Percentiles rank a stretch among this genome's conserved stretches.
Conservation (phyloP, 2,113 vertebrate species). For the Atractosteus spatula region DNA sequence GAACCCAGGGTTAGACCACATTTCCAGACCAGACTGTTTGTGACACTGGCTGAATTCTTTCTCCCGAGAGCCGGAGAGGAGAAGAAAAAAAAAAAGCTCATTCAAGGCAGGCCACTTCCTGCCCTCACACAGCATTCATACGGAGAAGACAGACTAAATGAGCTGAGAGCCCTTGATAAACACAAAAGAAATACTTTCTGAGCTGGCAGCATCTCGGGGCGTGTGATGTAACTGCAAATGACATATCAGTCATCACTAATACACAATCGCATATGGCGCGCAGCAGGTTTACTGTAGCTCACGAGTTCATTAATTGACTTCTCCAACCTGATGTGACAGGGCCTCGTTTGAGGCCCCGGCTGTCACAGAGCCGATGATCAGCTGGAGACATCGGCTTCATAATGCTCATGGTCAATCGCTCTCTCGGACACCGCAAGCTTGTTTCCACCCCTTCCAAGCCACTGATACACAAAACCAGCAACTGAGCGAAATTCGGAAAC, state of each 20-base stretch:
- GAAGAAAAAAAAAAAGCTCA: conserved; percentile 1
- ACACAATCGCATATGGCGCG: conserved; percentile 67
- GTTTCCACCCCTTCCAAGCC: conserved; percentile 30
- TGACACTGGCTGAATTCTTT: conserved; percentile 46
- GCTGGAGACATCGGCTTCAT: conserved; percentile 23
- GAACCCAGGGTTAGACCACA: conserved; percentile 51
- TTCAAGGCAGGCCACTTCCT: conserved; percentile 55
- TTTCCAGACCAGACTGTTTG: conserved; percentile 56
- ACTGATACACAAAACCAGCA: conserved; percentile 49
- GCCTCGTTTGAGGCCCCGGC: conserved; percentile 47
- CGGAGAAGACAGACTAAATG: conserved; percentile 28
- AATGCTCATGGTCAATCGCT: conserved; percentile 44
- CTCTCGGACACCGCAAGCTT: conserved; percentile 28
- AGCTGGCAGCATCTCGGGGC: conserved; percentile 50
- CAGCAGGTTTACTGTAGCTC: conserved; percentile 51
- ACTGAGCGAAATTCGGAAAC: conserved; percentile 47
- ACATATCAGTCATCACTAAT: conserved; percentile 60
- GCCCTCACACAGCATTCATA: conserved; percentile 35
- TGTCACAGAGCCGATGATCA: conserved; percentile 45
- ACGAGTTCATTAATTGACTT: conserved; percentile 59
- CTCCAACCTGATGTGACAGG: conserved; percentile 53
- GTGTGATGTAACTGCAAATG: conserved; percentile 62
- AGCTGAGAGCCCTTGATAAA: conserved; percentile 24
- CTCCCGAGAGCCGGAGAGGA: conserved; percentile 49
- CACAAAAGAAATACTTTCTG: conserved; percentile 33